A percentile compares a stretch with the other conserved stretches of the same genome.
Evolutionary conservation across 1,140 invertebrate genomes (phyloP).

Genomic region (Ceratoteleas bidentatus): DNA sequence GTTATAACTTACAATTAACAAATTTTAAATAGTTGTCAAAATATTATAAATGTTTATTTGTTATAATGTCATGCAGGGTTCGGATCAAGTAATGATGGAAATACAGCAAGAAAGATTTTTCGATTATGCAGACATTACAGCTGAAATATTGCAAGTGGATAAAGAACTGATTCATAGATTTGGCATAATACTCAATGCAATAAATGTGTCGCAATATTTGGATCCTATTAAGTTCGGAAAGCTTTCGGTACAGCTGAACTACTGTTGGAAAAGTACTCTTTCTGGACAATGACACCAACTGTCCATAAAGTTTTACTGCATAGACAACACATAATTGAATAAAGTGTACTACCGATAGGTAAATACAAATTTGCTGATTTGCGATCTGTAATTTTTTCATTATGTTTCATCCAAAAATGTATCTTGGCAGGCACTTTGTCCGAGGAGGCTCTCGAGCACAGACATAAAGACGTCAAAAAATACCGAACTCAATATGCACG

Average conservation of each 20-base stretch:
- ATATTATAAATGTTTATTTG: slow-evolving; percentile 1
- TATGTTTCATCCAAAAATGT: too few relatives aligned
- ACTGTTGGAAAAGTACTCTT: slow-evolving; percentile 12
- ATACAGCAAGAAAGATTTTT: slow-evolving; percentile 29
- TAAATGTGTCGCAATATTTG: slow-evolving; percentile 5
- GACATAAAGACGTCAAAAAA: too few relatives aligned
- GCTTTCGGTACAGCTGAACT: slow-evolving; percentile 7
- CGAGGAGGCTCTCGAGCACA: too few relatives aligned
- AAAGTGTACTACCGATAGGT: neutral
- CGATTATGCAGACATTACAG: neutral
- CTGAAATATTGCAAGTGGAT: slow-evolving; percentile 8
- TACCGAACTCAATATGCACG: too few relatives aligned
- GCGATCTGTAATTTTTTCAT: too few relatives aligned
- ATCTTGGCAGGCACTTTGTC: too few relatives aligned
- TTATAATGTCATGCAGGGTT: slow-evolving; percentile 4
- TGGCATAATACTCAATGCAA: slow-evolving; percentile 1
- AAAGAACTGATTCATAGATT: slow-evolving; percentile 6
- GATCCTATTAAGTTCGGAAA: slow-evolving; percentile 17
- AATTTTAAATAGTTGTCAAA: neutral
- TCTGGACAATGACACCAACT: slow-evolving; percentile 19
- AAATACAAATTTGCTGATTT: too few relatives aligned
- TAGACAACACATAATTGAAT: slow-evolving; percentile 1
- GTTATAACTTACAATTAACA: slow-evolving; percentile 1
- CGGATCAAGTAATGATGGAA: slow-evolving; percentile 22
- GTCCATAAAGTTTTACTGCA: slow-evolving; percentile 23